phyloP scores from a whole-genome alignment of 2,113 vertebrate genomes.

The Sphaerodactylus townsendi region DNA sequence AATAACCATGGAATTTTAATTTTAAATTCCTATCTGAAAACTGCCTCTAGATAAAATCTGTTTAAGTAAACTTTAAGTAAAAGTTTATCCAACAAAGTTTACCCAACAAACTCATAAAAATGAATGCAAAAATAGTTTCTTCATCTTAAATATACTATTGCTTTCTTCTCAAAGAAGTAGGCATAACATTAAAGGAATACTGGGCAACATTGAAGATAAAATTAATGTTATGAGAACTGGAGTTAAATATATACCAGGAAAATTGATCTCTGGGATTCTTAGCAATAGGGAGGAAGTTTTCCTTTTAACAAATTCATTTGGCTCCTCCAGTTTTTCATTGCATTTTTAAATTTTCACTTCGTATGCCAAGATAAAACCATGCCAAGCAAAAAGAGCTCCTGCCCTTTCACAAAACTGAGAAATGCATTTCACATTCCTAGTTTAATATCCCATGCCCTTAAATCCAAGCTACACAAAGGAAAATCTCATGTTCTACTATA shows the following conservation, averaged over 20 bases:
- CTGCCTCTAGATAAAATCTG: not conserved
- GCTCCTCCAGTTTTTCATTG: conserved; percentile 29
- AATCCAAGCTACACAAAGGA: conserved; percentile 32
- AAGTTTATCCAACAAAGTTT: no score
- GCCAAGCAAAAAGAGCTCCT: not conserved
- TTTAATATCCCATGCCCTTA: not conserved
- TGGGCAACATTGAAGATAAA: conserved; percentile 27
- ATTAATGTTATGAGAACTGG: not conserved
- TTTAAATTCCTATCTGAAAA: not conserved
- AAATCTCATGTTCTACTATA: conserved; percentile 26
- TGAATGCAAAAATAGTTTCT: not conserved
- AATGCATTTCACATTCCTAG: not conserved
- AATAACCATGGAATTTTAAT: not conserved
- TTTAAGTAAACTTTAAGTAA: not conserved
- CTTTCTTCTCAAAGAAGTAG: not conserved
- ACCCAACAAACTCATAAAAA: no score
- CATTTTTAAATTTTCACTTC: conserved; percentile 17
- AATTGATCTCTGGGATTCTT: conserved; percentile 4
- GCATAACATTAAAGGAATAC: conserved; percentile 7
- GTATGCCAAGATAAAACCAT: not conserved
- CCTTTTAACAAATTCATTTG: conserved; percentile 7
- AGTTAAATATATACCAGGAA: conserved; percentile 36
- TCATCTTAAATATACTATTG: not conserved
- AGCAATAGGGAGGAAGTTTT: conserved; percentile 45
- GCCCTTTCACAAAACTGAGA: not conserved